Evolutionary conservation across 1,140 invertebrate genomes (phyloP), one percentile per base, ranked within the genome.

Genomic region (Sycophila sp.): DNA sequence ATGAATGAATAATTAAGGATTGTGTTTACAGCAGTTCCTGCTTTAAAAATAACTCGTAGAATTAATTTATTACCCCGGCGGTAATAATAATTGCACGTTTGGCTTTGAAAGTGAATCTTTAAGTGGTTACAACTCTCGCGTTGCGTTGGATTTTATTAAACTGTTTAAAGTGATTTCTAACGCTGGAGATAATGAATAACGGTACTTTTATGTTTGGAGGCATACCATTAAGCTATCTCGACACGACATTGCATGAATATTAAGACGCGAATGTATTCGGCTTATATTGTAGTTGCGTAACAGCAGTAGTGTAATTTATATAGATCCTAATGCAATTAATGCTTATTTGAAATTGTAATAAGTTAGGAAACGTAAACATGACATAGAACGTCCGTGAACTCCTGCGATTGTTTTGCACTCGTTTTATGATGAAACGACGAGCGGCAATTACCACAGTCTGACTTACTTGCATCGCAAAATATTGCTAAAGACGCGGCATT

Each of bases 341-440:
- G 26, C 49, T 56, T 19, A 56, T 66, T 66, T 66, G 24, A 34
- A 58, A 67, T 67, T 36, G 11, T 45, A 58, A 58, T 47, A n/a
- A 34, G 38, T 58, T 58, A 38, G 51, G 30, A 49, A 67, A 47
- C 40, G 65, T 67, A 67, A 59, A 67, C 38, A 58, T 67, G 65
- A 67, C 65, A 67, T 36, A 58, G 55, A 58, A 67, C 53, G 65
- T 67, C 65, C 65, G 34, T 58, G 53, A 67, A 58, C 65, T 49
- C 13, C 8, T 56, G 10, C 28, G 40, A 58, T 58, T 58, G 28
- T 59, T 67, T 58, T 58, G 36, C 40, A 19, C 19, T 36, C 10
- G 11, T 47, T 58, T 30, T 10, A 13, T 30, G 32, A 67, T 13
- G 65, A 58, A 58, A 58, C 6, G 10, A 32, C 13, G 13, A 24